Percentiles rank a stretch among this genome's conserved stretches.
Evolutionary conservation across 2,888 invertebrate species (phyloP).

Genomic region (Melangyna quadrimaculata): DNA sequence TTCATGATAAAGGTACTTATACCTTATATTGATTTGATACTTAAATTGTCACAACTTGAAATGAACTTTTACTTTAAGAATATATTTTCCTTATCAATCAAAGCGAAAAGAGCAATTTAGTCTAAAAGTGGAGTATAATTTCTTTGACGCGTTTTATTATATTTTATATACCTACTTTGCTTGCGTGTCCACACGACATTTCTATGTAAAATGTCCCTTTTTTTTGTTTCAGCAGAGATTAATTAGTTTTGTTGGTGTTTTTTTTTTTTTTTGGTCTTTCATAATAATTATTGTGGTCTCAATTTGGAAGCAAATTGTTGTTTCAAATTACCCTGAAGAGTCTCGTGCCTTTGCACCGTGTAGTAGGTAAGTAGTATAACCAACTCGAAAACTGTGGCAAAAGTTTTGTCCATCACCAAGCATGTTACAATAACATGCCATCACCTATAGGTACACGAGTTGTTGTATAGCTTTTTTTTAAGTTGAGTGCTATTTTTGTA

Average conservation of each 20-base stretch:
- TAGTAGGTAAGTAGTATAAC: neutral
- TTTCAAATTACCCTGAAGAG: neutral
- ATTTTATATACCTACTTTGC: neutral
- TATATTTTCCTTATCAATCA: conserved; percentile 12
- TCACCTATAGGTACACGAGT: neutral
- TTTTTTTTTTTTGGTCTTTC: neutral
- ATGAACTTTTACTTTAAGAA: neutral
- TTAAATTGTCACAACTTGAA: neutral
- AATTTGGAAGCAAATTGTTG: conserved; percentile 17
- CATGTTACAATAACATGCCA: neutral
- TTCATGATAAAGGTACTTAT: neutral
- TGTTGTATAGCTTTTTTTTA: neutral
- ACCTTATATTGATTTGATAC: neutral
- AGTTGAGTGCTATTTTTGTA: neutral
- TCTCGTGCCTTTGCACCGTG: neutral
- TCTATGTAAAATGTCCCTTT: conserved; percentile 26
- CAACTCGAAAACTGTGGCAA: conserved; percentile 2
- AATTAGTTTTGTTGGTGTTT: conserved; percentile 2
- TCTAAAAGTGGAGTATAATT: conserved; percentile 33
- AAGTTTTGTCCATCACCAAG: conserved; percentile 5
- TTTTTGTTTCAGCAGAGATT: conserved; percentile 15
- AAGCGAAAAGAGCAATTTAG: conserved; percentile 12
- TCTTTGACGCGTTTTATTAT: conserved; percentile 15
- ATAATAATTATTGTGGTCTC: conserved; percentile 5
- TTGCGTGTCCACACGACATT: conserved; percentile 39